Conservation (phyloP, 2,113 vertebrate species). For the Bostrychus sinensis region DNA sequence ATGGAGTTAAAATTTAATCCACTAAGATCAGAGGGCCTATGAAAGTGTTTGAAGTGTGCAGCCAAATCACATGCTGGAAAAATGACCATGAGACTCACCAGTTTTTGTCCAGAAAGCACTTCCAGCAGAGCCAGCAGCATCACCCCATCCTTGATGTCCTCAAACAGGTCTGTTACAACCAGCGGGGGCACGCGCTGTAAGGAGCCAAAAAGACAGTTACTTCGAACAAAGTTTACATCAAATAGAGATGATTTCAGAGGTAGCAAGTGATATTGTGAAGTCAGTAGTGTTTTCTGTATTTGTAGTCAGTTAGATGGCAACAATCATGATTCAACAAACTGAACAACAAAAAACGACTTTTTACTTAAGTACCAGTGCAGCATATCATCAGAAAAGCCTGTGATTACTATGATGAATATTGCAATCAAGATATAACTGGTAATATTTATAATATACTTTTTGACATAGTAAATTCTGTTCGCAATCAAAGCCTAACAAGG, state of each 20-base stretch:
- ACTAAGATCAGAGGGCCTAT: slow-evolving; percentile 18
- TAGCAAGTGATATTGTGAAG: too few relatives aligned
- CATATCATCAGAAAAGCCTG: too few relatives aligned
- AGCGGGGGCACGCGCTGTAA: slow-evolving; percentile 85
- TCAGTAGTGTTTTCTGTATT: background rate
- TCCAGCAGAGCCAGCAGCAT: slow-evolving; percentile 91
- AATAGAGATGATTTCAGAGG: background rate
- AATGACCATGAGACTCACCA: slow-evolving; percentile 80
- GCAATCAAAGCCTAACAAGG: too few relatives aligned
- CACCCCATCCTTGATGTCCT: slow-evolving; percentile 95
- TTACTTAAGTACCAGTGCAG: too few relatives aligned
- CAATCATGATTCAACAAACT: too few relatives aligned
- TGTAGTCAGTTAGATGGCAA: too few relatives aligned
- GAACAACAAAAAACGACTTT: too few relatives aligned
- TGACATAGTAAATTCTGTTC: too few relatives aligned
- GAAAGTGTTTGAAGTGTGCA: slow-evolving; percentile 35
- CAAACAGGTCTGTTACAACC: slow-evolving; percentile 89
- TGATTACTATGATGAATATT: too few relatives aligned
- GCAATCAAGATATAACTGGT: too few relatives aligned
- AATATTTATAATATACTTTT: too few relatives aligned
- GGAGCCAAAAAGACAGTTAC: slow-evolving; percentile 17
- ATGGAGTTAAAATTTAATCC: slow-evolving; percentile 38
- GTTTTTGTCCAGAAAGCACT: slow-evolving; percentile 90
- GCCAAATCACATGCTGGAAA: slow-evolving; percentile 40
- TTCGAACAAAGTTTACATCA: background rate